Conservation (phyloP, 1,140 invertebrate species). For the Atta texana region DNA sequence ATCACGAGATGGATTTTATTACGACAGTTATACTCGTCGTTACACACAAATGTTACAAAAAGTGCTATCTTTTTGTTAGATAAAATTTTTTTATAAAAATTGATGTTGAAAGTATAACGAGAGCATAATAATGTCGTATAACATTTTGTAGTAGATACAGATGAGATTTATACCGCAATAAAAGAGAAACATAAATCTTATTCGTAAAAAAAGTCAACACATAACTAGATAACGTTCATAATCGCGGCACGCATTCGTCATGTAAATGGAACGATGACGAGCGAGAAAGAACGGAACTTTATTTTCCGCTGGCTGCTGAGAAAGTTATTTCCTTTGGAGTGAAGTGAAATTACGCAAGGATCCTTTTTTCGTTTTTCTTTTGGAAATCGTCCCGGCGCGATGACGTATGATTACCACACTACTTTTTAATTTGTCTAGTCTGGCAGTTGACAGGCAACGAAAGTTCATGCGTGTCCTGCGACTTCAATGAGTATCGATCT, state of each 20-base stretch:
- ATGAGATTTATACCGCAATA: neutral
- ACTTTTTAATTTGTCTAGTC: conserved; percentile 3
- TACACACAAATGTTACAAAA: neutral
- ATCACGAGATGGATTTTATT: neutral
- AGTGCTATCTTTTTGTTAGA: neutral
- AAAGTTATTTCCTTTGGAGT: neutral
- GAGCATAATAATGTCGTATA: neutral
- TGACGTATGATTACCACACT: neutral
- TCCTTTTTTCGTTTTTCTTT: too few relatives aligned
- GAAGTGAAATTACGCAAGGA: neutral
- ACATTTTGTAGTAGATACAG: neutral
- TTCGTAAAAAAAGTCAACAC: neutral
- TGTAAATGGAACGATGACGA: neutral
- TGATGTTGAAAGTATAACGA: neutral
- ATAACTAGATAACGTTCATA: neutral
- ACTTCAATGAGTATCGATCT: neutral
- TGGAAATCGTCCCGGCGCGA: too few relatives aligned
- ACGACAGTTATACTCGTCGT: neutral
- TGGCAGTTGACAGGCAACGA: neutral
- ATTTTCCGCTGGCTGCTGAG: neutral
- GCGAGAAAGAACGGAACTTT: neutral
- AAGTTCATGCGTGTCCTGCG: neutral
- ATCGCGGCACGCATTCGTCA: conserved; percentile 4
- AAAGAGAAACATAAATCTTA: neutral
- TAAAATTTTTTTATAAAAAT: neutral